phyloP scores from a whole-genome alignment of 2,888 invertebrate species.

The Drosophila bunnanda region DNA sequence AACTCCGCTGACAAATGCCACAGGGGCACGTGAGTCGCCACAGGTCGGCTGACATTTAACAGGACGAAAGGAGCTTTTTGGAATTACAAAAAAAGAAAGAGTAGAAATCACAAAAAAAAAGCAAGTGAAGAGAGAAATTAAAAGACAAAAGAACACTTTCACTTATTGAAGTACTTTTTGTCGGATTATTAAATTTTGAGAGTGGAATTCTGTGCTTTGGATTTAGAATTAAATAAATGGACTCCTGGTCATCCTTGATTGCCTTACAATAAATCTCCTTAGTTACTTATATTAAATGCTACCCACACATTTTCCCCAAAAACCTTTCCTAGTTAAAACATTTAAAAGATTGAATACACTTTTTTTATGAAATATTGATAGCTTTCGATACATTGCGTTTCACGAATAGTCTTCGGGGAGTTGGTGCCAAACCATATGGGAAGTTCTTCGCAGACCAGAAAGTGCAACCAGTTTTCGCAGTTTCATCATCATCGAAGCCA shows the following conservation, averaged over 20 bases:
- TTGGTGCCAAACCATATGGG: neutral
- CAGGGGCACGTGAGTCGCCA: conserved; percentile 30
- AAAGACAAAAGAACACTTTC: neutral
- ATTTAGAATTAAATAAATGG: too few relatives aligned
- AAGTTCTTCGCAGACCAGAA: conserved; percentile 16
- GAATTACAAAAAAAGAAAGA: neutral
- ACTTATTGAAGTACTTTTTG: neutral
- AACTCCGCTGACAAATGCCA: conserved; percentile 34
- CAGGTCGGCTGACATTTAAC: neutral
- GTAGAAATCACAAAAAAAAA: neutral
- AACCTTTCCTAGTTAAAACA: neutral
- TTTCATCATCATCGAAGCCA: conserved; percentile 9
- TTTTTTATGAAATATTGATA: conserved; percentile 12
- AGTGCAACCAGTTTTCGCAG: conserved; percentile 8
- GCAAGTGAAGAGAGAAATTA: neutral
- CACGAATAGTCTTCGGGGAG: neutral
- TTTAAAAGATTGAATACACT: neutral
- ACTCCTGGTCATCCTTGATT: too few relatives aligned
- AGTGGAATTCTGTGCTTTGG: too few relatives aligned
- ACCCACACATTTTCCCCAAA: too few relatives aligned
- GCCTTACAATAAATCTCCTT: too few relatives aligned
- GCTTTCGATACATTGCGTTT: conserved; percentile 2
- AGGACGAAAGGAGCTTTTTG: neutral
- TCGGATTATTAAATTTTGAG: too few relatives aligned
- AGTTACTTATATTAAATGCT: neutral